Evolutionary conservation across 2,888 invertebrate genomes (phyloP).

Genomic region (Drosophila pseudotakahashii): DNA sequence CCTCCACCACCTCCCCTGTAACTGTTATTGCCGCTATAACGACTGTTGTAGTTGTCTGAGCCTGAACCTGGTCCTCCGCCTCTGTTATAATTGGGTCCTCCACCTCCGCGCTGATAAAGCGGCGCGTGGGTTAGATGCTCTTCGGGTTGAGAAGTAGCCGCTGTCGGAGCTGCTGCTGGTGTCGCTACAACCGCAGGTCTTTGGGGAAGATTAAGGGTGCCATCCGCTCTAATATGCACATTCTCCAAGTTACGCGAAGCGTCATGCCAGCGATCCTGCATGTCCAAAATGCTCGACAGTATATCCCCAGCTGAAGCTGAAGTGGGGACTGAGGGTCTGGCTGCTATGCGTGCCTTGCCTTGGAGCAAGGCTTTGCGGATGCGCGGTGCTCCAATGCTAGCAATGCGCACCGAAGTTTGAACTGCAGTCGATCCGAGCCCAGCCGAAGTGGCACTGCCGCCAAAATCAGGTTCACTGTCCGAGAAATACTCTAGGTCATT

Average conservation of each 20-base stretch:
- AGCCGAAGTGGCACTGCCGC: slow-evolving; percentile 81
- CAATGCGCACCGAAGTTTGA: slow-evolving; percentile 81
- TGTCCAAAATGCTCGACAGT: slow-evolving; percentile 88
- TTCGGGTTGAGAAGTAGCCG: slow-evolving; percentile 21
- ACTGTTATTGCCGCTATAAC: slow-evolving; percentile 63
- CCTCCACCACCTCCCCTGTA: slow-evolving; percentile 67
- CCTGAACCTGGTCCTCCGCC: slow-evolving; percentile 84
- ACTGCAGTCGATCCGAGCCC: slow-evolving; percentile 82
- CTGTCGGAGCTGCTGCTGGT: background rate
- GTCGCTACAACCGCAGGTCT: background rate
- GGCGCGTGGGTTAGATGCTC: slow-evolving; percentile 85
- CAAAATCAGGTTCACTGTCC: slow-evolving; percentile 84
- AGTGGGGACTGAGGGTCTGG: slow-evolving; percentile 18
- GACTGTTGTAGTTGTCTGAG: slow-evolving; percentile 75
- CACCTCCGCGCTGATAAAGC: slow-evolving; percentile 87
- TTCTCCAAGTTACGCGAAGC: slow-evolving; percentile 86
- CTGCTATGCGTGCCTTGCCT: slow-evolving; percentile 59
- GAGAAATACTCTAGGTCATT: slow-evolving; percentile 90
- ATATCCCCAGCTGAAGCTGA: slow-evolving; percentile 86
- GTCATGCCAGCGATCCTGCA: slow-evolving; percentile 89
- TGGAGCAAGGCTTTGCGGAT: slow-evolving; percentile 77
- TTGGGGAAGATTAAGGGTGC: slow-evolving; percentile 86
- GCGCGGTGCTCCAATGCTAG: slow-evolving; percentile 72
- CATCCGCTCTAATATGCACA: slow-evolving; percentile 85
- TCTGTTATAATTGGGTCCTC: slow-evolving; percentile 76